Conservation (phyloP, 30 jellyfish, hydroid and myxozoan species). For the Aurelia aurita complex sp. Pacific region DNA sequence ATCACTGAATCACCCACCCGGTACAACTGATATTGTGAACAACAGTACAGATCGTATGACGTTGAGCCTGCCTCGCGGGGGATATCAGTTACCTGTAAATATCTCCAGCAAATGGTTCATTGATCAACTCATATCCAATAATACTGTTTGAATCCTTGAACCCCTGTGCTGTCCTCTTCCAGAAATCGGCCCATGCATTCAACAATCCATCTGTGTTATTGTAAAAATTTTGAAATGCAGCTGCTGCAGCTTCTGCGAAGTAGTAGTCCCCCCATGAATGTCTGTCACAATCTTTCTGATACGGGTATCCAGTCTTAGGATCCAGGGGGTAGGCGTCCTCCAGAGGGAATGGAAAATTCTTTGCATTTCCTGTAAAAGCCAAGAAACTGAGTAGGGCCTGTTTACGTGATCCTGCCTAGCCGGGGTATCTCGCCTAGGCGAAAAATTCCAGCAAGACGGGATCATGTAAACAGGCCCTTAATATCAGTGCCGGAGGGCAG, state of each 20-base stretch:
- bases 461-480: too few relatives aligned
- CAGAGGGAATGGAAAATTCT: conserved; percentile 84
- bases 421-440: too few relatives aligned
- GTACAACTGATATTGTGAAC: too few relatives aligned
- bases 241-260: conserved; percentile 88
- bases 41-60: too few relatives aligned
- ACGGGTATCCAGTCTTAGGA: conserved; percentile 95
- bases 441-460: too few relatives aligned
- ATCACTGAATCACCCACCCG: too few relatives aligned
- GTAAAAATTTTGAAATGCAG: conserved; percentile 90
- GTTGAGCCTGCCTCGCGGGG: too few relatives aligned
- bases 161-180: conserved; percentile 89
- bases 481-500: too few relatives aligned
- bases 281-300: conserved; percentile 80
- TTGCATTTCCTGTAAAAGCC: conserved; percentile 65
- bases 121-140: conserved; percentile 88
- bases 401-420: too few relatives aligned
- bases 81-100: conserved; percentile 66
- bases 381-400: not conserved
- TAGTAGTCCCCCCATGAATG: conserved; percentile 94
- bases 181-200: conserved; percentile 89
- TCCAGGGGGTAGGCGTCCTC: conserved; percentile 75
- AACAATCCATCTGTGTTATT: conserved; percentile 88
- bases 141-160: conserved; percentile 71
- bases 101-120: conserved; percentile 95